A percentile compares a stretch with the other conserved stretches of the same genome.
These are phyloP conservation scores for Trematomus bernacchii DNA, from an alignment of 2,797 vertebrate species.

Conservation along the genomic window DNA sequence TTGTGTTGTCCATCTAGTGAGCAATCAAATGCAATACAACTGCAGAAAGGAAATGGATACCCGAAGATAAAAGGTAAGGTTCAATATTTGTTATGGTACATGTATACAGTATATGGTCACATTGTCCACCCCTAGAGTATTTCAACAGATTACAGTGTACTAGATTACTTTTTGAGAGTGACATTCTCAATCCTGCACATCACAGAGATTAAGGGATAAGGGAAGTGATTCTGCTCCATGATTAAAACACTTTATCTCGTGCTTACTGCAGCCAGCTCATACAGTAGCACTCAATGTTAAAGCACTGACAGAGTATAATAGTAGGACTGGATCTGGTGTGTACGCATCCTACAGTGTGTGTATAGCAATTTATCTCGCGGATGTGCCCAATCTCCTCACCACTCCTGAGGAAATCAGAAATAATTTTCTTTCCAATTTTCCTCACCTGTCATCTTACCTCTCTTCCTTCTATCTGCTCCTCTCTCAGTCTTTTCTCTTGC, in stretches of 20 bases:
- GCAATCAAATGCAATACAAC: neutral
- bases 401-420: slow-evolving; percentile 53
- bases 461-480: slow-evolving; percentile 3
- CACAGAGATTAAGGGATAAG: slow-evolving; percentile 65
- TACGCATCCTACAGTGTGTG: neutral
- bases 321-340: slow-evolving; percentile 24
- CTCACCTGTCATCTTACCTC: slow-evolving; percentile 45
- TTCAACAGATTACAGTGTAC: slow-evolving; percentile 6
- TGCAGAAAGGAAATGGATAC: neutral
- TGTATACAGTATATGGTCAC: neutral
- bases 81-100: neutral
- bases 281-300: slow-evolving; percentile 28
- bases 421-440: slow-evolving; percentile 61
- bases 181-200: slow-evolving; percentile 44
- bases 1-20: neutral
- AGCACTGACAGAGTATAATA: slow-evolving; percentile 35
- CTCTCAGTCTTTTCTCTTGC: neutral
- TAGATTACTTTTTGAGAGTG: slow-evolving; percentile 38
- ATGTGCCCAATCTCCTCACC: slow-evolving; percentile 42
- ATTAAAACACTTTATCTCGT: slow-evolving; percentile 67
- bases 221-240: slow-evolving; percentile 48
- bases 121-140: neutral
- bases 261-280: slow-evolving; percentile 55
- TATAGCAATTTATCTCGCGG: neutral
- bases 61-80: neutral